Conservation (phyloP, 2,113 vertebrate species). For the Strigops habroptila region DNA sequence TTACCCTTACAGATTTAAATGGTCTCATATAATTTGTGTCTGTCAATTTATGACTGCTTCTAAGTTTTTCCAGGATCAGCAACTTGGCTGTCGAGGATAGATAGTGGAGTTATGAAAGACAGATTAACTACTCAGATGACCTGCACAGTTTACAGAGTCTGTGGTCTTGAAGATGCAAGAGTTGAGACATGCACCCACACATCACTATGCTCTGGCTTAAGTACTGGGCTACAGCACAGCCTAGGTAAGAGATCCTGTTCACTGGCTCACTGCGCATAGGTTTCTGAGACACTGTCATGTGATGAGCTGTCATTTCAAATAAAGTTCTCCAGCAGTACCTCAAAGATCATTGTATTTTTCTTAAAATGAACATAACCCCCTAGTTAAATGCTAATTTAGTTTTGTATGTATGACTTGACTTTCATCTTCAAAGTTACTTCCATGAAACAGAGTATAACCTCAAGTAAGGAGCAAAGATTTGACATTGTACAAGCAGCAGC, state of each 20-base stretch:
- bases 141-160: not conserved
- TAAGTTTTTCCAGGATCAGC: not conserved
- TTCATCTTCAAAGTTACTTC: not conserved
- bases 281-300: not conserved
- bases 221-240: not conserved
- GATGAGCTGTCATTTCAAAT: not conserved
- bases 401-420: not conserved
- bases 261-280: not conserved
- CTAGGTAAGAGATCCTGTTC: not conserved
- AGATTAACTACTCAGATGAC: not conserved
- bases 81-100: not conserved
- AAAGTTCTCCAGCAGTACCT: not conserved
- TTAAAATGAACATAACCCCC: not conserved
- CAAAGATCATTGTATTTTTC: not conserved
- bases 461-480: not conserved
- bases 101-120: not conserved
- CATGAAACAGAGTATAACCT: not conserved
- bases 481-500: not conserved
- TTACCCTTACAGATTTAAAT: not conserved
- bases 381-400: not conserved
- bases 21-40: not conserved
- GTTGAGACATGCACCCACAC: not conserved
- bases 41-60: not conserved
- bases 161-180: not conserved
- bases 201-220: not conserved